Evolutionary conservation across 2,888 invertebrate species (phyloP).

Genomic region (Tridacna gigas): DNA sequence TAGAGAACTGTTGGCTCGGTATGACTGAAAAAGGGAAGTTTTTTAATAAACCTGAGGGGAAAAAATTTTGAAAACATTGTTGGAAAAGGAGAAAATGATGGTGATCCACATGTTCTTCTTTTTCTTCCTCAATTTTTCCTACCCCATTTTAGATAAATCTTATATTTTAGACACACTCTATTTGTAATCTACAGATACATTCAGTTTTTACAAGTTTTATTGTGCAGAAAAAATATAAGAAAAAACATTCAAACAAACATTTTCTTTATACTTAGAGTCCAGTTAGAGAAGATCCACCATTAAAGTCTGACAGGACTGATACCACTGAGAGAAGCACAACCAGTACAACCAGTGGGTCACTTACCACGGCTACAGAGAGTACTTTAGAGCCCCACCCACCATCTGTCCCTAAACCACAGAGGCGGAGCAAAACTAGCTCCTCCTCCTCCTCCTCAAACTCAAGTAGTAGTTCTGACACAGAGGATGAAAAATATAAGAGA

Average conservation of each 20-base stretch:
- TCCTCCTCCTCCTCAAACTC: constrained; percentile 40
- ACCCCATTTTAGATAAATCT: too few relatives aligned
- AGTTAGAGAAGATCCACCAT: constrained; percentile 5
- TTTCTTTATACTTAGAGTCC: background rate
- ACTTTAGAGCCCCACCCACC: constrained; percentile 28
- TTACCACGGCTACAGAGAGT: constrained; percentile 60
- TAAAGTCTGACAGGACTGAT: constrained; percentile 24
- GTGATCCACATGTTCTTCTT: too few relatives aligned
- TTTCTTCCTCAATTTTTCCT: too few relatives aligned
- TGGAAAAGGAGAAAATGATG: too few relatives aligned
- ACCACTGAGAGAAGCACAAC: constrained; percentile 50
- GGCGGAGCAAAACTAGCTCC: constrained; percentile 24
- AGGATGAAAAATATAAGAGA: constrained; percentile 40
- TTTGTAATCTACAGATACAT: too few relatives aligned
- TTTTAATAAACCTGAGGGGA: too few relatives aligned
- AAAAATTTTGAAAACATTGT: too few relatives aligned
- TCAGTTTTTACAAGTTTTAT: too few relatives aligned
- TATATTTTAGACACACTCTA: too few relatives aligned
- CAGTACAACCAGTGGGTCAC: constrained; percentile 54
- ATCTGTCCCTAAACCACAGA: constrained; percentile 3
- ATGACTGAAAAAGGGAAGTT: too few relatives aligned
- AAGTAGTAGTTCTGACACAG: constrained; percentile 33
- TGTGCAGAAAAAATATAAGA: background rate
- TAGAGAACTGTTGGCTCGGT: too few relatives aligned
- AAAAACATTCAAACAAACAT: background rate